phyloP scores from a whole-genome alignment of 2,888 invertebrate genomes.

The Heliconius charithonia region DNA sequence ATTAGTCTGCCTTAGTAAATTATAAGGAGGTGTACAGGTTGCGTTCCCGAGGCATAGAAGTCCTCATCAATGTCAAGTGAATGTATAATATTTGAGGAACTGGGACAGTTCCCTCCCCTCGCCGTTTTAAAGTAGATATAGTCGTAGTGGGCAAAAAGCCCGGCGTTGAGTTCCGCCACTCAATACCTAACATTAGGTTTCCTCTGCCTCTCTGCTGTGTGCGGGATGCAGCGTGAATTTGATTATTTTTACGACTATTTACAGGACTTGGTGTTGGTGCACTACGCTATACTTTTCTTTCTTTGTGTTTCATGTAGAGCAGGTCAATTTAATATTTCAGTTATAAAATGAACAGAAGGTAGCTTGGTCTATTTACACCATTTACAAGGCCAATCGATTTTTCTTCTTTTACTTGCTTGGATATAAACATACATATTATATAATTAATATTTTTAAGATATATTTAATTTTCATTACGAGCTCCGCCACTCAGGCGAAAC shows the following conservation, averaged over 20 bases:
- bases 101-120: too few species aligned
- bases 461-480: neutral
- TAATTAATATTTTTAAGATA: too few species aligned
- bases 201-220: neutral
- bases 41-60: too few species aligned
- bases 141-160: too few species aligned
- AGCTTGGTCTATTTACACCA: neutral
- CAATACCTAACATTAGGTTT: neutral
- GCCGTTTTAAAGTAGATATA: too few species aligned
- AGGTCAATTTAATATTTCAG: neutral
- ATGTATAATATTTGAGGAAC: too few species aligned
- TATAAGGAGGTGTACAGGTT: too few species aligned
- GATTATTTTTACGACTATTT: neutral
- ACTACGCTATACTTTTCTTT: neutral
- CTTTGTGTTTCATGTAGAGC: neutral
- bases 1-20: too few species aligned
- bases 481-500: too few species aligned
- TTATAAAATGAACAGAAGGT: neutral
- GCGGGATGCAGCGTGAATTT: too few species aligned
- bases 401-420: neutral
- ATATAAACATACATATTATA: neutral
- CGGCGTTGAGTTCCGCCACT: neutral
- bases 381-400: neutral
- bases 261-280: neutral
- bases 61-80: too few species aligned